Conservation (phyloP, 2,113 vertebrate genomes). For the Daubentonia madagascariensis region DNA sequence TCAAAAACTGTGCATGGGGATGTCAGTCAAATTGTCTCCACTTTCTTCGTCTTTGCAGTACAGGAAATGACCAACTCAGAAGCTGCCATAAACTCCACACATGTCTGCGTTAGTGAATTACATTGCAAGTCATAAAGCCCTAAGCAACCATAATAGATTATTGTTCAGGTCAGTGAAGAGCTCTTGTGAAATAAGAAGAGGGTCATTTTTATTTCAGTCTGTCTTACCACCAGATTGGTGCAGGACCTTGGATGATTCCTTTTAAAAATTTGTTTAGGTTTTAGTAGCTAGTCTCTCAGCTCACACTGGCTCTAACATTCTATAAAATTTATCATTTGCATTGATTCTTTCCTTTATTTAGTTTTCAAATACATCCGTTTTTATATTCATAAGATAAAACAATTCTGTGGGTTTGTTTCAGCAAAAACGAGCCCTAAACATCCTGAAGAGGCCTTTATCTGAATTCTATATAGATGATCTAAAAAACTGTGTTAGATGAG, state of each 20-base stretch:
- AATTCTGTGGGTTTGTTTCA: not conserved
- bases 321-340: not conserved
- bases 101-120: not conserved
- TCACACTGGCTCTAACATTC: not conserved
- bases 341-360: not conserved
- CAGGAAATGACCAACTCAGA: not conserved
- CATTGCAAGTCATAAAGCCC: not conserved
- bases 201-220: not conserved
- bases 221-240: not conserved
- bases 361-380: not conserved
- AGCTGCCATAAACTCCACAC: not conserved
- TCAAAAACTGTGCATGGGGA: not conserved
- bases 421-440: not conserved
- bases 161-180: not conserved
- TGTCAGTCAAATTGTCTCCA: not conserved
- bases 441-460: not conserved
- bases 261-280: not conserved
- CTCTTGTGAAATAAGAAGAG: not conserved
- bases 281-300: not conserved
- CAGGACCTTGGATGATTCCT: not conserved
- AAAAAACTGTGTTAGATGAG: not conserved
- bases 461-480: not conserved
- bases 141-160: not conserved
- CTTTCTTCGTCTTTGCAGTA: not conserved
- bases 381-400: not conserved